Conservation (phyloP, 2,888 invertebrate species). For the Scaptomyza parva region DNA sequence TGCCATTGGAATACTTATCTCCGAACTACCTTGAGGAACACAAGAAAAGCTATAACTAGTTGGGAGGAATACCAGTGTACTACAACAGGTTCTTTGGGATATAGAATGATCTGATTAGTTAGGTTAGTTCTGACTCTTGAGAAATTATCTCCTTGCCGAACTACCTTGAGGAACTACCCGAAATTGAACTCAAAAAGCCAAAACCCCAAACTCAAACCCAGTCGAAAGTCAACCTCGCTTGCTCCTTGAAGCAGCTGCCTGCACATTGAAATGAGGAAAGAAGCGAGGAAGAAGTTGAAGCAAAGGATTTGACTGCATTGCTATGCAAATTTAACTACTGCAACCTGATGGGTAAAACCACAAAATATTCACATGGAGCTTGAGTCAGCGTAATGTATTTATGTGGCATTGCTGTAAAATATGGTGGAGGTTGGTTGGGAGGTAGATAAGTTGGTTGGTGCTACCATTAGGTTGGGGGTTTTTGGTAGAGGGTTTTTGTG, state of each 20-base stretch:
- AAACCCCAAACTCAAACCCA: neutral
- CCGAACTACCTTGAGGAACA: no score
- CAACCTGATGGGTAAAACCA: constrained; percentile 32
- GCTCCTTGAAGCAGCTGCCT: constrained; percentile 23
- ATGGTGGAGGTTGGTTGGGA: no score
- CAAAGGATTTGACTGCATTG: constrained; percentile 41
- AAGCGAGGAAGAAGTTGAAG: no score
- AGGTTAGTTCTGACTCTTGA: no score
- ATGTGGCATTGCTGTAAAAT: constrained; percentile 37
- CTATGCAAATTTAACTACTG: constrained; percentile 51
- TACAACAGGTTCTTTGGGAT: neutral
- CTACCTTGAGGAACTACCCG: no score
- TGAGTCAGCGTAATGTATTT: constrained; percentile 28
- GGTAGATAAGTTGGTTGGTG: neutral
- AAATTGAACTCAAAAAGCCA: no score
- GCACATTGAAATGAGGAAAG: constrained; percentile 11
- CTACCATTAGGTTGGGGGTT: neutral
- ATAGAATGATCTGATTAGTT: no score
- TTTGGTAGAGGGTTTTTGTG: neutral
- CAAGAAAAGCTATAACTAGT: neutral
- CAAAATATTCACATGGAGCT: constrained; percentile 32
- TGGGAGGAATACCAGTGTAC: no score
- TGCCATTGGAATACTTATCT: constrained; percentile 28
- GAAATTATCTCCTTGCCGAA: no score
- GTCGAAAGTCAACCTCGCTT: neutral